Conservation (phyloP, 2,888 invertebrate genomes). For the Limnephilus marmoratus region DNA sequence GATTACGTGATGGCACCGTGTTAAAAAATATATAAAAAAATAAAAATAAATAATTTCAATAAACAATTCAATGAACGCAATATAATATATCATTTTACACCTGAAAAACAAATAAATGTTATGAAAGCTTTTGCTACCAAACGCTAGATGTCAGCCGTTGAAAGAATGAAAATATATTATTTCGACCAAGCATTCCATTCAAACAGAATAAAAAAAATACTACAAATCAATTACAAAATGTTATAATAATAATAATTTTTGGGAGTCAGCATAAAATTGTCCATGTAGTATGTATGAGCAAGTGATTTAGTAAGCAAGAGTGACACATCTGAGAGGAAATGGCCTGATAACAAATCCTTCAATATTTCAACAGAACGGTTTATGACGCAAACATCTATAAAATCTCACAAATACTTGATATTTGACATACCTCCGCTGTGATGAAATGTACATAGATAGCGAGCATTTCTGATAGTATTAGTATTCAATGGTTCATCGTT, state of each 20-base stretch:
- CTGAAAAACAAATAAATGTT: too few relatives aligned
- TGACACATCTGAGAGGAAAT: constrained; percentile 5
- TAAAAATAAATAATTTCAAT: too few relatives aligned
- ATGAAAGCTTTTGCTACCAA: background rate
- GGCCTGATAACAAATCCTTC: constrained; percentile 27
- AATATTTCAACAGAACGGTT: background rate
- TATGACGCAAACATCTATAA: constrained; percentile 3
- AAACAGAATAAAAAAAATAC: background rate
- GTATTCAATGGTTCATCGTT: too few relatives aligned
- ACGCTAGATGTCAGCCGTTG: background rate
- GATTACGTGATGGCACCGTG: too few relatives aligned
- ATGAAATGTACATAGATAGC: background rate
- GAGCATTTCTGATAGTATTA: background rate
- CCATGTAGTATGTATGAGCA: background rate
- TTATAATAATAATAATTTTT: too few relatives aligned
- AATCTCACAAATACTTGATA: background rate
- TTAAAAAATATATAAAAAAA: too few relatives aligned
- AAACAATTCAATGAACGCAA: too few relatives aligned
- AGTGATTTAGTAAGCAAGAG: background rate
- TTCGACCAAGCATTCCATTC: background rate
- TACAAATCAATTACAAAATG: too few relatives aligned
- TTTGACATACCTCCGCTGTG: background rate
- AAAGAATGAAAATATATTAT: background rate
- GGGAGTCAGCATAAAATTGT: background rate
- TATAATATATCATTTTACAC: too few relatives aligned